Percentiles rank a stretch among this genome's conserved stretches.
Evolutionary conservation across 2,888 invertebrate species (phyloP).

Genomic region (Trachelus iudaicus): DNA sequence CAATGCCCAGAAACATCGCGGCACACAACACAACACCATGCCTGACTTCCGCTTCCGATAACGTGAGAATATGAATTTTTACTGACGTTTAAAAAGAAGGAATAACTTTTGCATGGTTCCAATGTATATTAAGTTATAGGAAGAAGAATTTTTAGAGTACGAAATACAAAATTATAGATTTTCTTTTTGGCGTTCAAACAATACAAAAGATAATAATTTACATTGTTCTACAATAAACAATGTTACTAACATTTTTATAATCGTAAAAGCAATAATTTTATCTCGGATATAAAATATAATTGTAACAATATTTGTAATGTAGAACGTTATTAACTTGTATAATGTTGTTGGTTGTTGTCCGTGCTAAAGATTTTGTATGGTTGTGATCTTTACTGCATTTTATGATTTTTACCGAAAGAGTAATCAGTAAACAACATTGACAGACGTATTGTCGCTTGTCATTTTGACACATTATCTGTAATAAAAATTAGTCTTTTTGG

Average conservation of each 20-base stretch:
- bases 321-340: neutral
- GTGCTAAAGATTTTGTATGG: neutral
- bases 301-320: neutral
- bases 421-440: neutral
- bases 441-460: neutral
- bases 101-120: neutral
- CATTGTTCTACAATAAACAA: neutral
- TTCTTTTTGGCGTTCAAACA: neutral
- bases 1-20: constrained; percentile 9
- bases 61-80: neutral
- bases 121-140: neutral
- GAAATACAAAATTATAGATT: neutral
- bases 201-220: neutral
- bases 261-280: neutral
- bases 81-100: neutral
- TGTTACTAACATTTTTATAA: neutral
- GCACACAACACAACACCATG: constrained; percentile 32
- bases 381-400: neutral
- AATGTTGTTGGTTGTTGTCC: neutral
- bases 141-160: neutral
- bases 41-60: constrained; percentile 38
- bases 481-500: neutral
- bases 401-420: neutral
- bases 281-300: neutral
- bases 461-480: neutral